Evolutionary conservation across 1,140 invertebrate genomes (phyloP).

Genomic region (Nephila pilipes): DNA sequence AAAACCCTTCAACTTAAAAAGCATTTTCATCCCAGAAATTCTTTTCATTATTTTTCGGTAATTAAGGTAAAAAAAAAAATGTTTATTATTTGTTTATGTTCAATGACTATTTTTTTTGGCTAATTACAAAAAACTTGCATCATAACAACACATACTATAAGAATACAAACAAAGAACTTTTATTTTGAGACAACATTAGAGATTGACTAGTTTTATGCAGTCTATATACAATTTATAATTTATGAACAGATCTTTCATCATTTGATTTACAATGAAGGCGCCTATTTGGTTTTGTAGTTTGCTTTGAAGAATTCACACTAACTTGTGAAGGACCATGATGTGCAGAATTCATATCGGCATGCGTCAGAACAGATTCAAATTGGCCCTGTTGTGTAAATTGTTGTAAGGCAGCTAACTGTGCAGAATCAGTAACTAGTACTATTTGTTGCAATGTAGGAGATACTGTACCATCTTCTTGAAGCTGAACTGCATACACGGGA

Average conservation of each 20-base stretch:
- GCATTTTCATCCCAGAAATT: too few relatives aligned
- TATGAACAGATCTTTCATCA: not conserved
- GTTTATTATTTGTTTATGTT: too few relatives aligned
- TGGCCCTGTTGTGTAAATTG: slow-evolving; percentile 68
- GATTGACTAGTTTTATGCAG: not conserved
- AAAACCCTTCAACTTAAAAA: too few relatives aligned
- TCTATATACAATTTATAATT: not conserved
- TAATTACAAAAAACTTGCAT: too few relatives aligned
- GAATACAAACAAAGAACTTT: not conserved
- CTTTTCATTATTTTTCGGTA: too few relatives aligned
- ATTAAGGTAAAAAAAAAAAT: too few relatives aligned
- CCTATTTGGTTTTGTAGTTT: not conserved
- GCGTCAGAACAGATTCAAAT: not conserved
- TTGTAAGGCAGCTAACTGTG: slow-evolving; percentile 81
- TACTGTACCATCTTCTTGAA: slow-evolving; percentile 72
- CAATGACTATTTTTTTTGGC: too few relatives aligned
- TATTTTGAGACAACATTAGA: not conserved
- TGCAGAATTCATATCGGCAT: not conserved
- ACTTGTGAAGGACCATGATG: not conserved
- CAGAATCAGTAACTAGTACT: slow-evolving; percentile 81
- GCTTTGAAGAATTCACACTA: not conserved
- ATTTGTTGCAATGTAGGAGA: slow-evolving; percentile 79
- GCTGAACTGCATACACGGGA: slow-evolving; percentile 66
- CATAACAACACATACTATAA: too few relatives aligned
- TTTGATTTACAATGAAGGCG: not conserved